phyloP scores from a whole-genome alignment of 2,797 vertebrate genomes.

The Chloroceryle inda region DNA sequence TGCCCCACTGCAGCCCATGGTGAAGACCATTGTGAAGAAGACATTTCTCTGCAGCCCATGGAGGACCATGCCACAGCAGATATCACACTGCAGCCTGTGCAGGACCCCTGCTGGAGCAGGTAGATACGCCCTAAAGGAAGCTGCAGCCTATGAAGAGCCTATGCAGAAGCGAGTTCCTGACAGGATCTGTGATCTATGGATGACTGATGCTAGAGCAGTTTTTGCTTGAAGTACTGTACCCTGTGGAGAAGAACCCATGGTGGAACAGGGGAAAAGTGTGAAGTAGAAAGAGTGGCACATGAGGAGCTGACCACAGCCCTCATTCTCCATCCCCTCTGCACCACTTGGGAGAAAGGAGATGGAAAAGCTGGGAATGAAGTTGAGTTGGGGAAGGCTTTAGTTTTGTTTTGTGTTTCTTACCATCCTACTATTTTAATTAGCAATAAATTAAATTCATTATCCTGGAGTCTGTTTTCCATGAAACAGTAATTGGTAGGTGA shows the following conservation, averaged over 20 bases:
- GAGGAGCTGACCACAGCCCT: neutral
- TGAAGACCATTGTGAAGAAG: neutral
- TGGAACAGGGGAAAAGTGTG: neutral
- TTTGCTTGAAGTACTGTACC: neutral
- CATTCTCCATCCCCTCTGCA: neutral
- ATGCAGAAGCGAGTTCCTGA: neutral
- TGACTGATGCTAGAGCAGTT: neutral
- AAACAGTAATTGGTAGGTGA: neutral
- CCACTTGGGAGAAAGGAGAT: neutral
- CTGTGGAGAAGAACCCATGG: fast-evolving
- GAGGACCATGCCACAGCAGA: neutral
- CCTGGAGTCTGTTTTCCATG: neutral
- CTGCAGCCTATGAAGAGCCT: neutral
- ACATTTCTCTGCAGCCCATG: neutral
- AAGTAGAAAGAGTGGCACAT: neutral
- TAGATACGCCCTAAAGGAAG: neutral
- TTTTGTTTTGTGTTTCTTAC: neutral
- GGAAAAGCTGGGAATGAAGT: neutral
- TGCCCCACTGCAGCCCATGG: neutral
- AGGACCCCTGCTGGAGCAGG: neutral
- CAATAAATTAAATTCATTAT: neutral
- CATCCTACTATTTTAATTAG: neutral
- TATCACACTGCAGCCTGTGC: neutral
- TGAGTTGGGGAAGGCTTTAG: neutral
- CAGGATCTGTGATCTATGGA: fast-evolving